Base-by-base conservation (phyloP, 2,113 vertebrate genomes). In the Verasper variegatus region DNA sequence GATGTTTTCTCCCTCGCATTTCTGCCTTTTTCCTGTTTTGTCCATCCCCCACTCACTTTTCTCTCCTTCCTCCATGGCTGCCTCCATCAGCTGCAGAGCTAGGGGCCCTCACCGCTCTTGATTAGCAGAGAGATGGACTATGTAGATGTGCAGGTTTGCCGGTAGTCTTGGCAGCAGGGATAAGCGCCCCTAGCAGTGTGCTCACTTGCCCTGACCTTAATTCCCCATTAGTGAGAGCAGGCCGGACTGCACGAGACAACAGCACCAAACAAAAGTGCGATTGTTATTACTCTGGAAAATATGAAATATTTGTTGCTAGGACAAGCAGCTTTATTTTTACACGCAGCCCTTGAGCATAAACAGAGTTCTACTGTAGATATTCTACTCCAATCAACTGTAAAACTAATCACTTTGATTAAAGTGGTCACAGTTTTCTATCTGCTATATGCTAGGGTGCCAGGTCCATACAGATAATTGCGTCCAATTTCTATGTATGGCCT, bases 171-270 rank as follows among this genome's bases (percentile, higher is more conserved):
- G 86, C 80, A 88, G 78, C 80, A 23, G 4, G 67, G 78, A 80
- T 83, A 77, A 90, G 68, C 57, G 58, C 84, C 75, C 60, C 60
- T 27, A 67, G 82, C 79, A 56, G n/a, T 76, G 20, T 58, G 57
- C 68, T 76, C 68, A 69, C 81, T 88, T 71, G 58, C 47, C 55
- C 71, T 92, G 92, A 94, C 92, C 93, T 89, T 83, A 91, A 93
- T 94, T 94, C 86, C 68, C 67, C 67, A 78, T 88, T 88, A 68
- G 82, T 79, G 51, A 68, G 59, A 67, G 74, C 74, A 58, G 27
- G 59, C 69, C 67, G 79, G 17, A 61, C 57, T 66, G 78, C 58
- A 59, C 49, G 21, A 71, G 71, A 81, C 18, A 61, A 60, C 65
- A 68, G 35, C 73, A 57, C 3, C 51, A 76, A 88, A 91, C 89